A percentile compares a stretch with the other conserved stretches of the same genome.
These are phyloP conservation scores for Crotophaga sulcirostris DNA, from an alignment of 2,113 vertebrate genomes.

Conservation along the genomic window DNA sequence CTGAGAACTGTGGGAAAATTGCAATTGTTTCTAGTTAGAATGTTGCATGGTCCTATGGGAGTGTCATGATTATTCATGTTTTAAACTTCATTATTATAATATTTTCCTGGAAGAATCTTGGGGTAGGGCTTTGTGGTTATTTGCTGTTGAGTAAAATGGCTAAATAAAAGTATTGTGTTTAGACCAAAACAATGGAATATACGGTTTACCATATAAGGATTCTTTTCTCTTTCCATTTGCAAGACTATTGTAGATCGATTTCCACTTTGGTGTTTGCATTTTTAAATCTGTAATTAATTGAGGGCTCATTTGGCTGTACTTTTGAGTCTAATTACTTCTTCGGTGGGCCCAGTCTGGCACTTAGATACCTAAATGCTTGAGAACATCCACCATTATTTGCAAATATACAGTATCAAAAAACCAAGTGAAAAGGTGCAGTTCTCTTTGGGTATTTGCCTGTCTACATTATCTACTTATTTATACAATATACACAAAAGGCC, in stretches of 20 bases:
- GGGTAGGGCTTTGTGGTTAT: background rate
- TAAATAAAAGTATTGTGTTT: conserved; percentile 24
- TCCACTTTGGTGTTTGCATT: background rate
- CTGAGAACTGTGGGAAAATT: background rate
- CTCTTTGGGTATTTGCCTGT: background rate
- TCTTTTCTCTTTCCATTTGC: background rate
- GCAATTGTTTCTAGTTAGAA: background rate
- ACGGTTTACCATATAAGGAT: background rate
- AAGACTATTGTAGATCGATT: background rate
- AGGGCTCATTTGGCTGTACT: background rate
- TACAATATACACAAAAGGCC: background rate
- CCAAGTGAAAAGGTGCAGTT: background rate
- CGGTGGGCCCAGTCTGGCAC: background rate
- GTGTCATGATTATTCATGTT: background rate
- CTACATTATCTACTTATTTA: background rate
- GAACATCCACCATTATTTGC: background rate
- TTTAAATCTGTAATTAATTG: background rate
- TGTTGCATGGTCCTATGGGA: background rate
- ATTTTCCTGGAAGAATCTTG: conserved; percentile 21
- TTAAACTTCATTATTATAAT: background rate
- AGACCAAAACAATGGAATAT: background rate
- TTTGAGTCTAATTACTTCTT: conserved; percentile 1
- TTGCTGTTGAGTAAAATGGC: background rate
- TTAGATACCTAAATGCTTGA: background rate
- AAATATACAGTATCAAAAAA: background rate